A percentile compares a stretch with the other conserved stretches of the same genome.
Conservation (phyloP, 2,113 vertebrate species). For the Tympanuchus pallidicinctus region DNA sequence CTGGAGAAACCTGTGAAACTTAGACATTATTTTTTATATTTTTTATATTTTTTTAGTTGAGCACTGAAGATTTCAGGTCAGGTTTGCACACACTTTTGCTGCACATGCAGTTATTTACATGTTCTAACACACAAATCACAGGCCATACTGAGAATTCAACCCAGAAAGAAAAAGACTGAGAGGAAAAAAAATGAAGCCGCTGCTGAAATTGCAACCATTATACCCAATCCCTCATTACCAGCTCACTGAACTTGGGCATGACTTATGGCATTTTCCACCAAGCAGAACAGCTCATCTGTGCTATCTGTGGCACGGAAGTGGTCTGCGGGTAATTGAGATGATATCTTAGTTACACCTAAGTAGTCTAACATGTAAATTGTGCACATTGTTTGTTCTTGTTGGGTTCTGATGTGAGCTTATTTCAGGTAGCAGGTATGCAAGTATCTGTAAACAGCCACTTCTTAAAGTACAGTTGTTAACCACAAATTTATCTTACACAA, state of each 20-base stretch:
- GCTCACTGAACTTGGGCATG: not conserved
- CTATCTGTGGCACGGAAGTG: not conserved
- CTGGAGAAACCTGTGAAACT: not conserved
- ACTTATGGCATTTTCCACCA: not conserved
- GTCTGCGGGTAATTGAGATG: not conserved
- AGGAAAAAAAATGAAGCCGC: not conserved
- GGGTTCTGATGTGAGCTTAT: not conserved
- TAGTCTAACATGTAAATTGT: not conserved
- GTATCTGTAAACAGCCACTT: not conserved
- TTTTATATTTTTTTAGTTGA: not conserved
- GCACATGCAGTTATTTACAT: not conserved
- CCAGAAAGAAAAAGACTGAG: not conserved
- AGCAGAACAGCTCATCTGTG: not conserved
- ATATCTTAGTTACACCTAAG: not conserved
- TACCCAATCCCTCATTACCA: not conserved
- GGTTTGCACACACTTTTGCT: not conserved
- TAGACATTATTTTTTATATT: too few species aligned
- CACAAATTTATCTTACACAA: not conserved
- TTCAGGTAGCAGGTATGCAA: not conserved
- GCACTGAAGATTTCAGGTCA: not conserved
- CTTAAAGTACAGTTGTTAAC: fast-evolving
- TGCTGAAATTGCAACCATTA: not conserved
- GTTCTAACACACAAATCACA: not conserved
- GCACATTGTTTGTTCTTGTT: fast-evolving
- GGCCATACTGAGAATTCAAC: not conserved